phyloP scores from a whole-genome alignment of 1,140 invertebrate genomes.

The Heliothis subflexa region DNA sequence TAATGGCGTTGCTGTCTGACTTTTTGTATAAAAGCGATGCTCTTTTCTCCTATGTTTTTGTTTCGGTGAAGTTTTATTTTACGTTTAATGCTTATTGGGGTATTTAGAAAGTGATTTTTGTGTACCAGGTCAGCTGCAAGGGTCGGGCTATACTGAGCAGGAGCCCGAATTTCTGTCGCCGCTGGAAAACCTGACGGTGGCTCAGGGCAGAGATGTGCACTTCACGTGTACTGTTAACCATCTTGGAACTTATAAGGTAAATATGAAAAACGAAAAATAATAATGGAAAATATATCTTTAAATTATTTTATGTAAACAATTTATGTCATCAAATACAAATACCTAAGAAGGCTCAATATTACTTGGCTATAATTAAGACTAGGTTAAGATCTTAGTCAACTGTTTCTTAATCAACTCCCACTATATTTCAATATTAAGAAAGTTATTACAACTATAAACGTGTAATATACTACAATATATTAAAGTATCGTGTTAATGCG shows the following conservation, averaged over 20 bases:
- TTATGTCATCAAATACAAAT: too few relatives aligned
- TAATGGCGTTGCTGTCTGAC: conserved; percentile 1
- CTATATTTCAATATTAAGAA: conserved; percentile 3
- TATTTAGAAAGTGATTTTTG: conserved; percentile 17
- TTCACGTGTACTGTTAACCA: conserved; percentile 96
- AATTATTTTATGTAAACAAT: too few relatives aligned
- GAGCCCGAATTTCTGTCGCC: conserved; percentile 93
- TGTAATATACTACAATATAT: conserved; percentile 25
- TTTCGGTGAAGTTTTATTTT: not conserved
- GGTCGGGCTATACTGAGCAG: conserved; percentile 74
- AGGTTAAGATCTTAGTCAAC: too few relatives aligned
- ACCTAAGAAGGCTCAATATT: too few relatives aligned
- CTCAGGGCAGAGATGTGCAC: conserved; percentile 93
- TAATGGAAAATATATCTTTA: too few relatives aligned
- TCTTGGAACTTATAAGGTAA: conserved; percentile 94
- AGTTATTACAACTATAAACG: conserved; percentile 2
- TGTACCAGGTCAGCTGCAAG: conserved; percentile 77
- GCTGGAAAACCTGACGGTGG: conserved; percentile 95
- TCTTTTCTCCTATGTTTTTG: not conserved
- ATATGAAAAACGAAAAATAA: too few relatives aligned
- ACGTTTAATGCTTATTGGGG: not conserved
- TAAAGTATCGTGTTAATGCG: conserved; percentile 32
- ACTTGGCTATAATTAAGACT: not conserved
- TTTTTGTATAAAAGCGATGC: not conserved
- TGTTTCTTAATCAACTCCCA: not conserved